phyloP scores from a whole-genome alignment of 2,797 vertebrate species.

The Chiloscyllium punctatum region DNA sequence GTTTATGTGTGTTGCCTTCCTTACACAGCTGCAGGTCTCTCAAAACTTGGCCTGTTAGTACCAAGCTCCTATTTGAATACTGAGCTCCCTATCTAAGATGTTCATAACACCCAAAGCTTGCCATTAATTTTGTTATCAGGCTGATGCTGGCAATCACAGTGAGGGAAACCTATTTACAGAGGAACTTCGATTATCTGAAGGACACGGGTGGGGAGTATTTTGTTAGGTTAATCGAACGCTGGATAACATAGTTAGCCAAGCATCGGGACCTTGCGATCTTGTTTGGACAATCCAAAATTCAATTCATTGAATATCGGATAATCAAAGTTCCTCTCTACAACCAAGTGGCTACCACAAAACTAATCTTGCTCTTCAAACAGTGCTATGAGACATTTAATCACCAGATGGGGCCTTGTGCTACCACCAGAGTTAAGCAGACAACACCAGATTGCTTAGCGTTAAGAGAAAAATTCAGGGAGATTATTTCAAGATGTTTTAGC shows the following conservation, averaged over 20 bases:
- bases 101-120: background rate
- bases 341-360: background rate
- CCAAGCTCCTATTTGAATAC: background rate
- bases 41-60: background rate
- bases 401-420: background rate
- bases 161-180: background rate
- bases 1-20: background rate
- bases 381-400: background rate
- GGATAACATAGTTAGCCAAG: too few species aligned
- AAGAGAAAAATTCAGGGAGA: background rate
- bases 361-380: background rate
- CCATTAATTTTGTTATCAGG: background rate
- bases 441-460: background rate
- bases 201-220: too few species aligned
- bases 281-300: too few species aligned
- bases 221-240: too few species aligned
- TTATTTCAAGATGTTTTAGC: background rate
- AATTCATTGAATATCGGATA: too few species aligned
- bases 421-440: background rate
- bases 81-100: background rate
- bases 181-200: too few species aligned
- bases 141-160: background rate
- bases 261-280: too few species aligned
- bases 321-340: background rate
- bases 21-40: background rate